Evolutionary conservation across 2,797 vertebrate genomes (phyloP), one percentile per base, ranked within the genome.

Genomic region (Parauchenoglanis ngamensis): DNA sequence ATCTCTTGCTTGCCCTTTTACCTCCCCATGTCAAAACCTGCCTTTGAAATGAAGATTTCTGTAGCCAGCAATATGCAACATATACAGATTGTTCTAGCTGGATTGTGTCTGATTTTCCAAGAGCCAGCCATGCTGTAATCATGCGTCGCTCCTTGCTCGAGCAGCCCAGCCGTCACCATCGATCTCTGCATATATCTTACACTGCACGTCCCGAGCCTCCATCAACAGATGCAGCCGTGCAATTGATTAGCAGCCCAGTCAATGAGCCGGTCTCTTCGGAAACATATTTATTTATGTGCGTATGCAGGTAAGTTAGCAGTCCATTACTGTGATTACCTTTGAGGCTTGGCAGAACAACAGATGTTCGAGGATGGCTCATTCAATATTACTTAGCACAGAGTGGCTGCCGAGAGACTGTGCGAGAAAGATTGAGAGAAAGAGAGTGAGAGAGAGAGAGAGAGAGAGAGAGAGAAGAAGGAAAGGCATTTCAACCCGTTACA

Each of bases 311-410:
- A 94, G 93, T 96, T 96, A 95, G 94, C 94, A 94, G 94, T 95
- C 95, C 95, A 96, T 96, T 96, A 96, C 95, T 86, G 89, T 94
- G 95, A 96, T 96, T 96, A 96, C 95, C 94, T 95, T 92, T 94
- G 95, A 96, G 95, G 94, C 94, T 94, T 93, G 93, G 94, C 93
- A 92, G 92, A 95, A 95, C 94, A 95, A 96, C 95, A 96, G 95
- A 95, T 96, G 95, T 95, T 95, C 94, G 95, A 95, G 94, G 95
- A 95, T 93, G 88, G 93, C 94, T 95, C 94, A 94, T 96, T 95
- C 94, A 95, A 94, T 95, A 95, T 95, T 94, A 95, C 95, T 94
- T 94, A 94, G 94, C 92, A 91, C 93, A 93, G 92, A 91, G 93
- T 92, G 93, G 89, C 91, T 93, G 92, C 93, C 92, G 92, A 83